phyloP scores from a whole-genome alignment of 1,140 invertebrate genomes.

The Eubasilissa regina region DNA sequence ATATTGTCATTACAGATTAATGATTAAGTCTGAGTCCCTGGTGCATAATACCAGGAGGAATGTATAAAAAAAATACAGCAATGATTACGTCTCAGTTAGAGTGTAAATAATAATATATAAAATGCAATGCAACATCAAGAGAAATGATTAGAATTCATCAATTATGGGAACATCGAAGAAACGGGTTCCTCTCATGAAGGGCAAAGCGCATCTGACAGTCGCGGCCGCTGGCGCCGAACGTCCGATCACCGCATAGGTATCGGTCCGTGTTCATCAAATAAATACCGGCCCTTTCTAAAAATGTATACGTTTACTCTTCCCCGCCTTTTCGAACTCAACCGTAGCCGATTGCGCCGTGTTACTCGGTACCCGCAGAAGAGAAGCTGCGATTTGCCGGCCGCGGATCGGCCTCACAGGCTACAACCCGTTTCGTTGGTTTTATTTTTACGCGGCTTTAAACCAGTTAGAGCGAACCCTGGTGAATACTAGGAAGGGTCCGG shows the following conservation, averaged over 20 bases:
- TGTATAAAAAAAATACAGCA: too few species aligned
- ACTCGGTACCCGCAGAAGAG: too few species aligned
- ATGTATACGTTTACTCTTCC: background rate
- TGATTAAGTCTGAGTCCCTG: too few species aligned
- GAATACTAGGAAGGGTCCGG: slow-evolving; percentile 17
- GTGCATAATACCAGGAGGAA: too few species aligned
- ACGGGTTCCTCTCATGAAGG: slow-evolving; percentile 23
- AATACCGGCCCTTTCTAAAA: background rate
- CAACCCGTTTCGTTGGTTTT: slow-evolving; percentile 45
- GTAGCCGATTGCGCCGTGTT: too few species aligned
- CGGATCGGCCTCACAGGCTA: slow-evolving; percentile 9
- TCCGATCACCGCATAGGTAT: background rate
- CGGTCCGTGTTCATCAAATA: background rate
- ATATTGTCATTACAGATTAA: too few species aligned
- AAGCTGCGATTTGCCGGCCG: background rate
- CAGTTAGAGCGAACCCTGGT: slow-evolving; percentile 34
- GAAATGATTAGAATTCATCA: slow-evolving; percentile 26
- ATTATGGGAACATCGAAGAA: background rate
- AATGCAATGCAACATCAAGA: slow-evolving; percentile 26
- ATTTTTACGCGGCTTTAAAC: slow-evolving; percentile 45
- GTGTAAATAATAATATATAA: too few species aligned
- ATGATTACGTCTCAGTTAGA: too few species aligned
- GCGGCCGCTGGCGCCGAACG: slow-evolving; percentile 26
- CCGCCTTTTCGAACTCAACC: background rate
- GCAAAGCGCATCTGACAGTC: slow-evolving; percentile 25